phyloP scores from a whole-genome alignment of 2,888 invertebrate species.

The Automeris io region DNA sequence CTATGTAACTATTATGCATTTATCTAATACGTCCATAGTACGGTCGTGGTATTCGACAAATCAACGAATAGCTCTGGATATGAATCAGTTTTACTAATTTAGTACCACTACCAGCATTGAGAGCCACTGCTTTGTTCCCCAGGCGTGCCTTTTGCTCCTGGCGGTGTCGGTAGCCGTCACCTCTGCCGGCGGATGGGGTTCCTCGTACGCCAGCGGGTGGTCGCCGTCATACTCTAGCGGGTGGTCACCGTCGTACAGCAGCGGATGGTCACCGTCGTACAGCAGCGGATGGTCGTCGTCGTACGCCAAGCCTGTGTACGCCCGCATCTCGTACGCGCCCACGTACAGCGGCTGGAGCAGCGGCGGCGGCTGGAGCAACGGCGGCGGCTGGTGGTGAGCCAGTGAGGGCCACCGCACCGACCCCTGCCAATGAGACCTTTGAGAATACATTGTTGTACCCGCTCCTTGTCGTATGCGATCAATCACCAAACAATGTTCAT shows the following conservation, averaged over 20 bases:
- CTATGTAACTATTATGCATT: no score
- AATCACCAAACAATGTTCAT: no score
- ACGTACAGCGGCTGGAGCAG: slow-evolving; percentile 2
- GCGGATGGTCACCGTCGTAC: slow-evolving; percentile 20
- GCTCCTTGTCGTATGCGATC: no score
- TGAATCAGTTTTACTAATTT: no score
- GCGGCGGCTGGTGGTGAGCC: slow-evolving; percentile 6
- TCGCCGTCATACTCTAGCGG: slow-evolving; percentile 37
- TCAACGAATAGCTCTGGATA: no score
- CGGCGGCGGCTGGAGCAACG: slow-evolving; percentile 6
- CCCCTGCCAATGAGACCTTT: not conserved
- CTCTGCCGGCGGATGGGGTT: no score
- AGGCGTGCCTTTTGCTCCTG: slow-evolving; percentile 25
- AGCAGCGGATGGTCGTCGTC: no score
- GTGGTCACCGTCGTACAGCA: slow-evolving; percentile 35
- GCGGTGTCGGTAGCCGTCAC: slow-evolving; percentile 23
- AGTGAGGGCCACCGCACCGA: not conserved
- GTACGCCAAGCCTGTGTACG: slow-evolving; percentile 11
- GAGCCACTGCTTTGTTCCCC: no score
- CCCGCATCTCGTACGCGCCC: slow-evolving; percentile 6
- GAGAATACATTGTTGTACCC: not conserved
- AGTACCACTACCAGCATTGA: no score
- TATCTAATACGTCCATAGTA: no score
- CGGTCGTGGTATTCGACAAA: no score
- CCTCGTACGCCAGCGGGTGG: slow-evolving; percentile 28